phyloP scores from a whole-genome alignment of 2,888 invertebrate genomes.

The Bombylius discolor region DNA sequence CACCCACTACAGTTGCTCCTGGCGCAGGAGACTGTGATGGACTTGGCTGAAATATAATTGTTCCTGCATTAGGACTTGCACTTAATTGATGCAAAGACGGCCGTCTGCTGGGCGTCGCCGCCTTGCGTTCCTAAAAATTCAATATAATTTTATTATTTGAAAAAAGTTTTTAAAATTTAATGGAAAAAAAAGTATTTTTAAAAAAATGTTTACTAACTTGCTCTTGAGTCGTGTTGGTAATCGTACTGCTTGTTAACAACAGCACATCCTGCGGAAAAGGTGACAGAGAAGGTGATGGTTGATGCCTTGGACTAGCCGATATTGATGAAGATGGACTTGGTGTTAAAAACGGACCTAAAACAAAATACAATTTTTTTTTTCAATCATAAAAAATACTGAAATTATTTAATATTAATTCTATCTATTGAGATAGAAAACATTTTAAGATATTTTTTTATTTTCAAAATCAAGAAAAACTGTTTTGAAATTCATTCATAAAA shows the following conservation, averaged over 20 bases:
- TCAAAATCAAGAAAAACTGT: too few relatives aligned
- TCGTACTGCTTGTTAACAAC: conserved; percentile 35
- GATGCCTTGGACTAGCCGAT: conserved; percentile 38
- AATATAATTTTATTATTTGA: neutral
- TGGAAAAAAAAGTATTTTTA: too few relatives aligned
- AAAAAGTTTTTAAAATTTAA: too few relatives aligned
- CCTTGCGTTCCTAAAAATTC: conserved; percentile 33
- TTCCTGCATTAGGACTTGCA: conserved; percentile 37
- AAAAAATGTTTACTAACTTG: conserved; percentile 23
- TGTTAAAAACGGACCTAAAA: conserved; percentile 36
- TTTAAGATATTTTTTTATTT: too few relatives aligned
- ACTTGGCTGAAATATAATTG: conserved; percentile 37
- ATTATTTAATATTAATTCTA: too few relatives aligned
- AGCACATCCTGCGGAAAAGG: conserved; percentile 38
- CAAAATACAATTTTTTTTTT: too few relatives aligned
- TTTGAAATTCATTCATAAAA: too few relatives aligned
- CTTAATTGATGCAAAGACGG: conserved; percentile 37
- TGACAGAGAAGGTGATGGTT: conserved; percentile 37
- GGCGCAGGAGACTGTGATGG: conserved; percentile 37
- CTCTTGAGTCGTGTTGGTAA: conserved; percentile 36
- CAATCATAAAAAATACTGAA: too few relatives aligned
- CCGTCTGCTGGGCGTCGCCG: conserved; percentile 38
- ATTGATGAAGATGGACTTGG: conserved; percentile 39
- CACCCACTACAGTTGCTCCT: conserved; percentile 34
- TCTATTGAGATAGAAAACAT: too few relatives aligned